phyloP scores from a whole-genome alignment of 2,888 invertebrate species.

The Nymphalis c-album region DNA sequence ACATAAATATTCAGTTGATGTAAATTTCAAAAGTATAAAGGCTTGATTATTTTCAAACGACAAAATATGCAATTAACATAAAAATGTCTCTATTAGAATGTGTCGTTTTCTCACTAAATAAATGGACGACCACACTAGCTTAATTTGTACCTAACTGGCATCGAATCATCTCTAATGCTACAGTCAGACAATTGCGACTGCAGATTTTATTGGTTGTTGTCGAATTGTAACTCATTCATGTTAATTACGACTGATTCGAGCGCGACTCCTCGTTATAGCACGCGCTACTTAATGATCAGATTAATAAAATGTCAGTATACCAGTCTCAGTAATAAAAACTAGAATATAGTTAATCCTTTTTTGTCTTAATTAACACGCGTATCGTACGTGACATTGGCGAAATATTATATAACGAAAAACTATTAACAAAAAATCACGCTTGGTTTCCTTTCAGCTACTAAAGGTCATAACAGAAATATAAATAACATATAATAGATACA shows the following conservation, averaged over 20 bases:
- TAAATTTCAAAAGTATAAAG: slow-evolving; percentile 16
- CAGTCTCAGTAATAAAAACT: slow-evolving; percentile 22
- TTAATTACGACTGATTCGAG: slow-evolving; percentile 57
- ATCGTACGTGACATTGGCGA: no score
- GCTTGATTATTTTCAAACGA: slow-evolving; percentile 35
- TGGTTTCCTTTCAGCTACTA: no score
- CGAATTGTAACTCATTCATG: slow-evolving; percentile 45
- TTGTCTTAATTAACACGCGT: no score
- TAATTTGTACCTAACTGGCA: no score
- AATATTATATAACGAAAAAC: no score
- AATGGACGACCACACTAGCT: slow-evolving; percentile 11
- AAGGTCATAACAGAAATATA: no score
- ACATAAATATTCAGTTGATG: neutral
- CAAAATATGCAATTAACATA: slow-evolving; percentile 22
- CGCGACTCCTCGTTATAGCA: slow-evolving; percentile 38
- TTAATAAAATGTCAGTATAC: slow-evolving; percentile 53
- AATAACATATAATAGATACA: no score
- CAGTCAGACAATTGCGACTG: neutral
- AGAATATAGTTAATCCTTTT: no score
- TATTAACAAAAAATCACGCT: no score
- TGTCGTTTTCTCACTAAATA: slow-evolving; percentile 37
- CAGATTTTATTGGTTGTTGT: neutral
- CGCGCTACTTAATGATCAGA: slow-evolving; percentile 54
- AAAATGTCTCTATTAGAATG: slow-evolving; percentile 28
- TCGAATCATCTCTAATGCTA: neutral